A percentile compares a stretch with the other conserved stretches of the same genome.
phyloP scores from a whole-genome alignment of 2,888 invertebrate species.

The Andrena minutula region DNA sequence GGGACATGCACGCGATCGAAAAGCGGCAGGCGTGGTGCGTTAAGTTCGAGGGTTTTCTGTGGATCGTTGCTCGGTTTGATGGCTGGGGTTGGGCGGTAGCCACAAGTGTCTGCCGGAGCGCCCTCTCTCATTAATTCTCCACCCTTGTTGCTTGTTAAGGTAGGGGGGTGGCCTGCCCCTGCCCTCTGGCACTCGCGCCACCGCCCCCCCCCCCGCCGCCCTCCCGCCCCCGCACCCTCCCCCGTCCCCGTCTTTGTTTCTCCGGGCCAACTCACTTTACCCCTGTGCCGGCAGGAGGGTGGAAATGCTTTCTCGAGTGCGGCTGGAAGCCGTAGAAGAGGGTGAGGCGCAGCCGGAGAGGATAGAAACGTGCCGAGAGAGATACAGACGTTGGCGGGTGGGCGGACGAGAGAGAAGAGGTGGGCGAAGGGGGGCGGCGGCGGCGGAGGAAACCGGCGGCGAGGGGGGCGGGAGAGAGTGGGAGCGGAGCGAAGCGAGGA shows the following conservation, averaged over 20 bases:
- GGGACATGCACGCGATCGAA: conserved; percentile 55
- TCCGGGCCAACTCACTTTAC: conserved; percentile 73
- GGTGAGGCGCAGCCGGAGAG: conserved; percentile 58
- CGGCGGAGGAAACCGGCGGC: not conserved
- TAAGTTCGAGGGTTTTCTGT: conserved; percentile 74
- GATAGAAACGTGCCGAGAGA: conserved; percentile 38
- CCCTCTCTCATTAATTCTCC: conserved; percentile 85
- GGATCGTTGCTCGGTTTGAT: conserved; percentile 79
- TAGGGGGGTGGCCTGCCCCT: conserved; percentile 77
- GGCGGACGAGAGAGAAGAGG: conserved; percentile 23
- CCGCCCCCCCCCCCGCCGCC: conserved; percentile 41
- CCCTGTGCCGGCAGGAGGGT: conserved; percentile 69
- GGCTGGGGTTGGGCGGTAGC: conserved; percentile 83
- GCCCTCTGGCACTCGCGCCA: conserved; percentile 67
- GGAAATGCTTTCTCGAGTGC: conserved; percentile 80
- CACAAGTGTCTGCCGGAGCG: conserved; percentile 85
- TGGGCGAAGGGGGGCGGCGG: conserved; percentile 11
- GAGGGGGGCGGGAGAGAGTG: conserved; percentile 24
- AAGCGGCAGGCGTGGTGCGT: conserved; percentile 66
- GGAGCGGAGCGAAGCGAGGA: conserved; percentile 43
- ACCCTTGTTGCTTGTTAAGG: conserved; percentile 85
- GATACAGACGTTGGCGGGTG: conserved; percentile 25
- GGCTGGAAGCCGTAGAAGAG: conserved; percentile 59
- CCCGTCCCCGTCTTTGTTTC: conserved; percentile 68
- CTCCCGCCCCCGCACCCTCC: conserved; percentile 42